Evolutionary conservation across 37 sponge, comb jelly and placozoan species (phyloP).

Genomic region (Spongia lamella): DNA sequence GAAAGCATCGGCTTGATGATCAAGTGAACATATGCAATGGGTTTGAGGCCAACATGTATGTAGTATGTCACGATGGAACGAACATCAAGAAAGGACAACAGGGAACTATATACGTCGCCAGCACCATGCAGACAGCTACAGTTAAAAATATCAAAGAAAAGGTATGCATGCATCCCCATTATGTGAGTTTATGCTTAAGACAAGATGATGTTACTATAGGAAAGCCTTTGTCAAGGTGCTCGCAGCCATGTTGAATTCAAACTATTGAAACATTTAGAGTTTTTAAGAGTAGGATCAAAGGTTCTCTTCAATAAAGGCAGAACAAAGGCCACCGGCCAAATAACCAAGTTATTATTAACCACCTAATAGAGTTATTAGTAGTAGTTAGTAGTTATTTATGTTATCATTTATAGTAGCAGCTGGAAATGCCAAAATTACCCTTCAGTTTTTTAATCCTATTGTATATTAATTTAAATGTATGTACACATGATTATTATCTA

Average conservation of each 20-base stretch:
- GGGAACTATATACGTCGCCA: slow-evolving; percentile 74
- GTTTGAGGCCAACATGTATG: slow-evolving; percentile 76
- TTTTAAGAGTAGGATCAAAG: slow-evolving; percentile 55
- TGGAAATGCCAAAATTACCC: too few relatives aligned
- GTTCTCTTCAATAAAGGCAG: slow-evolving; percentile 77
- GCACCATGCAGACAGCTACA: slow-evolving; percentile 79
- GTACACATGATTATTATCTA: too few relatives aligned
- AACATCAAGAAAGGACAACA: slow-evolving; percentile 65
- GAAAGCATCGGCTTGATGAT: slow-evolving; percentile 19
- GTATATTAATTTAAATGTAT: too few relatives aligned
- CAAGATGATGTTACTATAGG: slow-evolving; percentile 12
- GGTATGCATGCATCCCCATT: slow-evolving; percentile 1
- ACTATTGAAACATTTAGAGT: slow-evolving; percentile 83
- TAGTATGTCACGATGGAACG: slow-evolving; percentile 52
- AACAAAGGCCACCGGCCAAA: slow-evolving; percentile 77
- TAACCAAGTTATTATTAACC: slow-evolving; percentile 57
- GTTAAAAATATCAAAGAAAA: slow-evolving; percentile 48
- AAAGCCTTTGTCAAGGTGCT: slow-evolving; percentile 41
- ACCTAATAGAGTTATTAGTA: too few relatives aligned
- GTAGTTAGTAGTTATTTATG: too few relatives aligned
- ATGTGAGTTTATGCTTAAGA: neutral
- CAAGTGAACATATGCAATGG: slow-evolving; percentile 53
- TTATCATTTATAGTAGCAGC: too few relatives aligned
- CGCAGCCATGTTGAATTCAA: slow-evolving; percentile 54
- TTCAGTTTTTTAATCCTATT: too few relatives aligned